Evolutionary conservation across 2,113 vertebrate species (phyloP).

Genomic region (Thymallus thymallus): DNA sequence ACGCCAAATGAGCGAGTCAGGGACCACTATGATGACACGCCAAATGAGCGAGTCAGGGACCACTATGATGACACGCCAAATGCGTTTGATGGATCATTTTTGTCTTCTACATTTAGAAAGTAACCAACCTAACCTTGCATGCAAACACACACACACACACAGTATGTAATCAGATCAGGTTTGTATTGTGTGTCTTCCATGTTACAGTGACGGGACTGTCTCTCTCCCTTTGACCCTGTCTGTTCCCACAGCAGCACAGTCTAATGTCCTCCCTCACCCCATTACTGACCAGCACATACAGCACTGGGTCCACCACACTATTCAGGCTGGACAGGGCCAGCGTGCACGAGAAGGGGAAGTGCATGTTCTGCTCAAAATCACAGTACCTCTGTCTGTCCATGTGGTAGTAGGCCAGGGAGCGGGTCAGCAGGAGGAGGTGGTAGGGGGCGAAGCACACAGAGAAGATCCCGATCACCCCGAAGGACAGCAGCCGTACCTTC

Average conservation of each 20-base stretch:
- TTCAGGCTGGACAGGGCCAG: conserved; percentile 76
- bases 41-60: too few relatives aligned
- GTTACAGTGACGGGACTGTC: neutral
- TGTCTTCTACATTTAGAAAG: too few relatives aligned
- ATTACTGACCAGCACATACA: conserved; percentile 76
- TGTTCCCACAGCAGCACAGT: conserved; percentile 32
- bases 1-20: too few relatives aligned
- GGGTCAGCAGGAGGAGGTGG: conserved; percentile 69
- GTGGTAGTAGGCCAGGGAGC: conserved; percentile 61
- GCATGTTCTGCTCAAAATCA: conserved; percentile 58
- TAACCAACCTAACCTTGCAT: neutral
- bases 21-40: too few relatives aligned
- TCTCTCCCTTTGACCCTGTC: neutral
- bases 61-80: too few relatives aligned
- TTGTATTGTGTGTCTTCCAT: neutral
- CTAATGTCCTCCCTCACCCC: conserved; percentile 59
- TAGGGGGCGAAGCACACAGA: conserved; percentile 77
- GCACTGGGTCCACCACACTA: conserved; percentile 75
- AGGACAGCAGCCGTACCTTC: conserved; percentile 73
- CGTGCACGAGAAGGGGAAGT: conserved; percentile 65
- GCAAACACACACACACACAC: neutral
- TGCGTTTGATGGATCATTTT: too few relatives aligned
- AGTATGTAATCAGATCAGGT: conserved; percentile 48
- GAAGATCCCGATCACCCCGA: conserved; percentile 75
- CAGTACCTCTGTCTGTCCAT: conserved; percentile 31